Conservation (phyloP, 2,797 vertebrate species). For the Danio jaintianensis region DNA sequence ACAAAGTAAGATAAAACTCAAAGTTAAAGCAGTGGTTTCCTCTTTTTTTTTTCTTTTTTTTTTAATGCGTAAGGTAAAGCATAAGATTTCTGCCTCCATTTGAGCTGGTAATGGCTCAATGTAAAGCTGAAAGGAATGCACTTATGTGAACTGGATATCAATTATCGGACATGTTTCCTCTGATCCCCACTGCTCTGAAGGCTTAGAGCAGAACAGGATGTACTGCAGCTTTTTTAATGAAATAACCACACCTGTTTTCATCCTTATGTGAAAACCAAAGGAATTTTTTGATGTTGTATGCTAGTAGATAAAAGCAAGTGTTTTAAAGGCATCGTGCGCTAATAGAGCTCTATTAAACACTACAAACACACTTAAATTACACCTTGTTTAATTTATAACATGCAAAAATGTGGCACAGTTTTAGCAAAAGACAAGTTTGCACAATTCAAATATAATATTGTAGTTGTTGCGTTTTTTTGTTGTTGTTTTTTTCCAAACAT, state of each 20-base stretch:
- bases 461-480: not conserved
- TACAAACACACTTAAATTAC: slow-evolving; percentile 10
- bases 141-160: slow-evolving; percentile 52
- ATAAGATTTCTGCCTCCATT: slow-evolving; percentile 19
- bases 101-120: slow-evolving; percentile 52
- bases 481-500: not conserved
- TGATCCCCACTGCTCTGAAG: slow-evolving; percentile 31
- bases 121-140: slow-evolving; percentile 54
- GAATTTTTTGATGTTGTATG: no score
- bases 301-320: not conserved
- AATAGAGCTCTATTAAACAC: not conserved
- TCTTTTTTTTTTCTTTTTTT: slow-evolving; percentile 6
- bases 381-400: slow-evolving; percentile 77
- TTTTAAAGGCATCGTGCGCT: not conserved
- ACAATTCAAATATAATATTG: slow-evolving; percentile 14
- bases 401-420: slow-evolving; percentile 78
- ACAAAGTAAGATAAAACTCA: not conserved
- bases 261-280: not conserved
- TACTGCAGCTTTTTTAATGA: slow-evolving; percentile 2
- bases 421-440: slow-evolving; percentile 18
- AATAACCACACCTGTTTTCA: not conserved
- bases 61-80: slow-evolving; percentile 24
- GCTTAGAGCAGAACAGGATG: slow-evolving; percentile 27
- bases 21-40: not conserved
- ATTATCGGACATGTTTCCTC: slow-evolving; percentile 41